These are phyloP conservation scores for Agelastica alni DNA, from an alignment of 2,888 invertebrate genomes.

Conservation along the genomic window DNA sequence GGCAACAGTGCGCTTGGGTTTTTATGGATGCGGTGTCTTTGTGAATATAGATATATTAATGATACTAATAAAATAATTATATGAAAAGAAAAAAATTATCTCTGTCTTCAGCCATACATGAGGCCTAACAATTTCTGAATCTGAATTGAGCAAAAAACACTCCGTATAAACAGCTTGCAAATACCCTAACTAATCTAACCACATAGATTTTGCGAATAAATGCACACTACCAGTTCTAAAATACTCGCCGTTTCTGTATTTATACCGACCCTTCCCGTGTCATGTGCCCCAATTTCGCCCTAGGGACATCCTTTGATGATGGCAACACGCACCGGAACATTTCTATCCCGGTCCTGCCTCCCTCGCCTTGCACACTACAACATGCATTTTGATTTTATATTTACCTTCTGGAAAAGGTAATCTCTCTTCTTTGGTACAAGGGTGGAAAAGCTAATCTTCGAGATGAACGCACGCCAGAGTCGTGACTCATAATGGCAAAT, in stretches of 20 bases:
- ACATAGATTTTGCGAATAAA: too few species aligned
- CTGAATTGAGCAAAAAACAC: too few species aligned
- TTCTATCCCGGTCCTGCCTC: slow-evolving; percentile 1
- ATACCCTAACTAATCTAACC: too few species aligned
- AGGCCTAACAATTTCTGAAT: too few species aligned
- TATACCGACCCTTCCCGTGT: neutral
- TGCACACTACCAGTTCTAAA: neutral
- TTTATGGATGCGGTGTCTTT: too few species aligned
- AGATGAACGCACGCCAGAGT: neutral
- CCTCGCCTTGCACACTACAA: neutral
- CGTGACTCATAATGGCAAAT: neutral
- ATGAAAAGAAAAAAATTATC: too few species aligned
- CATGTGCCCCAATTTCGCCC: neutral
- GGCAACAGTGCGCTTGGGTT: too few species aligned
- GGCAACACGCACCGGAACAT: neutral
- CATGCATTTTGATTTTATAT: slow-evolving; percentile 5
- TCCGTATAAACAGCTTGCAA: too few species aligned
- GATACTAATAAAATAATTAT: too few species aligned
- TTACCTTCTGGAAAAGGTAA: neutral
- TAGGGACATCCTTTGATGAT: neutral
- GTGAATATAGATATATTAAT: too few species aligned
- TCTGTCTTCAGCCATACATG: too few species aligned
- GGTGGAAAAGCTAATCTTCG: slow-evolving; percentile 4
- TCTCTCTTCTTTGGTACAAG: neutral
- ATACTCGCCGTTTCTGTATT: too few species aligned